Evolutionary conservation across 2,797 vertebrate species (phyloP).

Genomic region (Molothrus aeneus): DNA sequence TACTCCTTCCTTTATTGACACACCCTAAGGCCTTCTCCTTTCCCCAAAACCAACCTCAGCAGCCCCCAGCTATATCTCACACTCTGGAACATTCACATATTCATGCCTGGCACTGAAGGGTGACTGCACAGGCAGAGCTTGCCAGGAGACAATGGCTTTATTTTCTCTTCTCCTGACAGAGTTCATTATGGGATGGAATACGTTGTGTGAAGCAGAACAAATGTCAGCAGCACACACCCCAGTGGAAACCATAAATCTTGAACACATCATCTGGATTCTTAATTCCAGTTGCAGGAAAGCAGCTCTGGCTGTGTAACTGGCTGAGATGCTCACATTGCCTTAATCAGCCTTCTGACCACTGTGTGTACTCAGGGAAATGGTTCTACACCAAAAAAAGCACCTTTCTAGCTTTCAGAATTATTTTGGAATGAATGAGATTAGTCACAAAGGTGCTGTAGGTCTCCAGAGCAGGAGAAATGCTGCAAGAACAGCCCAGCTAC

Average conservation of each 20-base stretch:
- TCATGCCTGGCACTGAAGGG: background rate
- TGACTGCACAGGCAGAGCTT: background rate
- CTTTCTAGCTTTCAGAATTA: background rate
- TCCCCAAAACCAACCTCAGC: background rate
- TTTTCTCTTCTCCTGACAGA: conserved; percentile 12
- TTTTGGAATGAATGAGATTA: background rate
- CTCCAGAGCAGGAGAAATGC: background rate
- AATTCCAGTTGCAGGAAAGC: background rate
- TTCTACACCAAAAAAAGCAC: background rate
- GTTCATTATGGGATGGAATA: background rate
- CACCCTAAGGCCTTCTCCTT: background rate
- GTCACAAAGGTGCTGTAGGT: background rate
- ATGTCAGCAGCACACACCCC: background rate
- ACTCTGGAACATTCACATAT: background rate
- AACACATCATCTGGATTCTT: background rate
- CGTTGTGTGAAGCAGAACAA: background rate
- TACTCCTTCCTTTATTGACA: background rate
- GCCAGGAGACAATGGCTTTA: conserved; percentile 24
- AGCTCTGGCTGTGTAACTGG: background rate
- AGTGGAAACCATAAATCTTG: background rate
- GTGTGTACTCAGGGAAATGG: background rate
- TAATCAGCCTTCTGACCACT: background rate
- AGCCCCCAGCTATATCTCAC: background rate
- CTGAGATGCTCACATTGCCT: background rate
- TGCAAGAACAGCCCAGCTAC: background rate